A percentile compares a stretch with the other conserved stretches of the same genome.
phyloP scores from a whole-genome alignment of 2,888 invertebrate species.

The Conomelus anceps region DNA sequence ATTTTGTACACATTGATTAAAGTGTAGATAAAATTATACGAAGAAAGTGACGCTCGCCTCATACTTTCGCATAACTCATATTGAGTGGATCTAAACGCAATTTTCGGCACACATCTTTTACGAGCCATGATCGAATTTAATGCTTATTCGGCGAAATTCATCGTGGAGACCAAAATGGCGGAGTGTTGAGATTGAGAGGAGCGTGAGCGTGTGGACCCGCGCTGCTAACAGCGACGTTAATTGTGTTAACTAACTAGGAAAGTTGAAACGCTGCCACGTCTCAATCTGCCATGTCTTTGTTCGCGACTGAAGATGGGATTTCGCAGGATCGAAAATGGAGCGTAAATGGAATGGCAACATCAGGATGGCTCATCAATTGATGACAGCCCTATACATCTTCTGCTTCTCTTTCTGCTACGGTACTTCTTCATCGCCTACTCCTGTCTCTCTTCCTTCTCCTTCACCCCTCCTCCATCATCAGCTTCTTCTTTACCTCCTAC shows the following conservation, averaged over 20 bases:
- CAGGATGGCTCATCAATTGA: background rate
- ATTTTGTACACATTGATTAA: too few species aligned
- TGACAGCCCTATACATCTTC: background rate
- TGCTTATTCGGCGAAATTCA: background rate
- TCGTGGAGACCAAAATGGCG: background rate
- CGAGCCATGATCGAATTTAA: background rate
- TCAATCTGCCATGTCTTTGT: background rate
- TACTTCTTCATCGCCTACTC: background rate
- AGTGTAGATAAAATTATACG: too few species aligned
- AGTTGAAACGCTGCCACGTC: background rate
- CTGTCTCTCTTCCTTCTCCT: background rate
- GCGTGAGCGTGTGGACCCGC: background rate
- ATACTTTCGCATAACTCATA: background rate
- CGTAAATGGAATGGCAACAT: background rate
- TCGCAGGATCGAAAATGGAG: background rate
- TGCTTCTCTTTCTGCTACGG: background rate
- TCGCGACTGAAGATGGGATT: background rate
- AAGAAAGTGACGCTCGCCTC: background rate
- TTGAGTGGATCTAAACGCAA: background rate
- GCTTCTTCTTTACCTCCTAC: too few species aligned
- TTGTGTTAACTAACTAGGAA: background rate
- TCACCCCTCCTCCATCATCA: background rate
- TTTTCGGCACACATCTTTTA: background rate
- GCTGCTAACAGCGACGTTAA: background rate
- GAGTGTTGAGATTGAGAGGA: too few species aligned